These are phyloP conservation scores for Mormyrus hasselquistii DNA, from an alignment of 2,797 vertebrate genomes.

Conservation along the genomic window DNA sequence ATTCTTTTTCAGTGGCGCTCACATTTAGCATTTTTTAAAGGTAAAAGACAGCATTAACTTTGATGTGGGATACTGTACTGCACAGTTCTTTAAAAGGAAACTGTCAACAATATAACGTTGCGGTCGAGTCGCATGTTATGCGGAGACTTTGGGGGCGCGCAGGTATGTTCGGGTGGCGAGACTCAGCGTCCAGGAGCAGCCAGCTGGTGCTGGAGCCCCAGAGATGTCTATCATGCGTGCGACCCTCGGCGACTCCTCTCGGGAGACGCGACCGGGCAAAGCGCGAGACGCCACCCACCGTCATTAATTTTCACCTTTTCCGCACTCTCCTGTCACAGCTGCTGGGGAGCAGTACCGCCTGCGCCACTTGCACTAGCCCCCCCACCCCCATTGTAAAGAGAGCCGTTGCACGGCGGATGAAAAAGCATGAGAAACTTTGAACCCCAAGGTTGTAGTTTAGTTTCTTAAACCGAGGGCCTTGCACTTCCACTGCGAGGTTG, in stretches of 20 bases:
- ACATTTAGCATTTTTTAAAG: not conserved
- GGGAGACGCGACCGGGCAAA: conserved; percentile 46
- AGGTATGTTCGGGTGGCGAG: conserved; percentile 19
- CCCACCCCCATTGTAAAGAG: not conserved
- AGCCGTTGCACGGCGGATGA: not conserved
- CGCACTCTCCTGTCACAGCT: conserved; percentile 41
- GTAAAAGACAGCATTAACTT: not conserved
- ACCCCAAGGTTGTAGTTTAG: conserved; percentile 18
- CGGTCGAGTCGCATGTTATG: not conserved
- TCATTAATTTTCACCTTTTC: conserved; percentile 76
- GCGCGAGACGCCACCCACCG: conserved; percentile 69
- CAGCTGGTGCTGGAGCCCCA: conserved; percentile 51
- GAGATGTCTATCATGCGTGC: conserved; percentile 49
- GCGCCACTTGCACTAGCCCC: not conserved
- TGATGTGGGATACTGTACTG: not conserved
- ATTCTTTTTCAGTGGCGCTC: not conserved
- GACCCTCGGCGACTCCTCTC: conserved; percentile 25
- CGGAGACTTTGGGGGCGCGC: conserved; percentile 11
- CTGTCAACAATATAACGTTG: not conserved
- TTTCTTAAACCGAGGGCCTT: not conserved
- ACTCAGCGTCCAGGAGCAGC: conserved; percentile 40
- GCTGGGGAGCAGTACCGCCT: conserved; percentile 51
- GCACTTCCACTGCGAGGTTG: not conserved
- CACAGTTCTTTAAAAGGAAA: not conserved
- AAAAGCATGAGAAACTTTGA: not conserved